Evolutionary conservation across 2,888 invertebrate species (phyloP).

Genomic region (Acanthopleura granulata): DNA sequence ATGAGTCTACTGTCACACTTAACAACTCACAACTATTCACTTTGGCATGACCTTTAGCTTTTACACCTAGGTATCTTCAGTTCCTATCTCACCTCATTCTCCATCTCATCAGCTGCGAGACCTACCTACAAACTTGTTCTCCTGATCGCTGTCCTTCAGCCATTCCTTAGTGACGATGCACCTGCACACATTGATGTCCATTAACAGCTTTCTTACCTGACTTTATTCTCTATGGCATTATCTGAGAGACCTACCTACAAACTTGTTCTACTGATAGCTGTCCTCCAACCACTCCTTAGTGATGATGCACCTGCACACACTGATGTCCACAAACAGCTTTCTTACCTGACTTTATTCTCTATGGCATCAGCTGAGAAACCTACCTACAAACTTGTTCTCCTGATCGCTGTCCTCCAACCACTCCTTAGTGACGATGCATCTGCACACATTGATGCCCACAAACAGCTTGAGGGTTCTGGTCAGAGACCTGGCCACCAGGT

Average conservation of each 20-base stretch:
- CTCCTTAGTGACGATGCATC: conserved; percentile 83
- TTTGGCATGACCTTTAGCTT: too few species aligned
- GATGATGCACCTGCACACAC: conserved; percentile 84
- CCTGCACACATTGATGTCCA: conserved; percentile 85
- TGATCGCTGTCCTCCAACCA: conserved; percentile 89
- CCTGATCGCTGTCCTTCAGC: conserved; percentile 85
- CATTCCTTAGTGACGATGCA: conserved; percentile 86
- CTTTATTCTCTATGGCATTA: neutral
- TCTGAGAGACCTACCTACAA: conserved; percentile 76
- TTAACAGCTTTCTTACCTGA: conserved; percentile 83
- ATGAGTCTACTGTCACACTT: too few species aligned
- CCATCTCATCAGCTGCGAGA: neutral
- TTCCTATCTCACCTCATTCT: too few species aligned
- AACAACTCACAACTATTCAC: too few species aligned
- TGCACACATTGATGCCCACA: conserved; percentile 85
- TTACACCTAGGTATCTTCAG: too few species aligned
- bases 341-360: conserved; percentile 78
- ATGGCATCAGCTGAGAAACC: conserved; percentile 72
- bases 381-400: conserved; percentile 83
- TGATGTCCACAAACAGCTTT: conserved; percentile 88
- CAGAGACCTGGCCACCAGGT: conserved; percentile 82
- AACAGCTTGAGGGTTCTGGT: conserved; percentile 88
- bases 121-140: conserved; percentile 81
- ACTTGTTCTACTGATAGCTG: conserved; percentile 83
- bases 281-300: conserved; percentile 88